Evolutionary conservation across 2,888 invertebrate genomes (phyloP), one percentile per base, ranked within the genome.

Genomic region (Dryadula phaetusa): DNA sequence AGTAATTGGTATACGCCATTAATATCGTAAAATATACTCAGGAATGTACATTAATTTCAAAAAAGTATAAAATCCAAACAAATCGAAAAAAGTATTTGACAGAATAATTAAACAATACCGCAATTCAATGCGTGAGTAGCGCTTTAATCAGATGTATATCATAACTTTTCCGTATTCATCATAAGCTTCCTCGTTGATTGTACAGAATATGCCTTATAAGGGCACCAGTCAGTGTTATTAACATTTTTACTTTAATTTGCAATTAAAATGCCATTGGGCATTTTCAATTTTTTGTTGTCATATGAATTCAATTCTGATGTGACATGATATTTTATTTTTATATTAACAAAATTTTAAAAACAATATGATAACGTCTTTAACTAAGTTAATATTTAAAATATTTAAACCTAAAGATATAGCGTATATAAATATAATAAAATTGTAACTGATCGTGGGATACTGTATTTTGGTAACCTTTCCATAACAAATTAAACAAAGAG

Each of bases 231-330:
- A 52, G 62, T 49, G 64, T 22, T 68, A 52, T 62, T 28, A 54
- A 34, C 32, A 42, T 32, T 60, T 61, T 47, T 22, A 20, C 40
- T 68, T 47, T 52, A 56, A 54, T 69, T 61, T 68, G 47, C 64
- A 68, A 68, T 64, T 69, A 42, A 56, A 58, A 69, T 69, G 56
- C 14, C 37, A 64, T n/a, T n/a, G n/a, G n/a, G n/a, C n/a, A n/a
- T 47, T 32, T 47, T 60, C 14, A 8, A 16, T 56, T 22, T 56
- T 40, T 56, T 56, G 40, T n/a, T 0, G 22, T 16, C 52, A n/a
- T 56, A 40, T n/a, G n/a, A n/a, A n/a, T 56, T 40, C 22, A 40
- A 56, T 56, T 12, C 1, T 49, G 0, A 25, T 7, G n/a, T 8
- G 47, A 25, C 47, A n/a, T 7, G 25, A 28, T 28, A 25, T 49